Base-by-base conservation (phyloP, 2,113 vertebrate genomes). In the Dissostichus mawsoni region DNA sequence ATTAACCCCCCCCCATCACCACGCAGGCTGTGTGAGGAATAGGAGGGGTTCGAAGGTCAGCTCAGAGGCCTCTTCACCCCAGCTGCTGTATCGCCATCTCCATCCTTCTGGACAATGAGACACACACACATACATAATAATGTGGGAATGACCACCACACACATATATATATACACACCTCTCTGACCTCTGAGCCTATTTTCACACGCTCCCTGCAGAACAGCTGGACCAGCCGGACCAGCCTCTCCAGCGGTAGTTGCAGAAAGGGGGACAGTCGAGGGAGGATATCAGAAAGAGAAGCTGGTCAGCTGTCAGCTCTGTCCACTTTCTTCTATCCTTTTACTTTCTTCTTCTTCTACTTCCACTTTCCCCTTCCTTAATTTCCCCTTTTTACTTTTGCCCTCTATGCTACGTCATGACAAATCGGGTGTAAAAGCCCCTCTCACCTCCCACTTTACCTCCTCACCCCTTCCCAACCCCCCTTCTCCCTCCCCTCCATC, bases 211-310 rank as follows among this genome's bases (percentile, higher is more conserved):
- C 93, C 93, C 88, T 76, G 70, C 80, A 61, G 93, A 95, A 96
- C 96, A 97, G 95, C 96, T 97, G 96, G 96, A 96, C 94, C 89
- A 79, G 95, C 96, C 97, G 96, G 96, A 96, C 94, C 89, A 79
- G 88, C 90, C 90, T 2, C 61, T 65, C 78, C 57, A 68, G 61
- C 11, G 50, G n/a, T 2, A 64, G 25, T 5, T 36, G 13, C 3
- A 13, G 9, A 5, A 20, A 9, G 51, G 47, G 20, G 53, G 11
- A 29, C 9, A 25, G 20, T 33, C 57, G 23, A 50, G 23, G 45
- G 44, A 33, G 1, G 29, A 11, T 36, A 53, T 13, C 18, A 53
- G 52, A 33, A 16, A 36, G 36, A 36, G 57, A 57, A 25, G 57
- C 23, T 20, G n/a, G 11, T 57, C 18, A 36, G 33, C 33, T 36